Evolutionary conservation across 2,888 invertebrate species (phyloP).

Genomic region (Sinohyriopsis cumingii): DNA sequence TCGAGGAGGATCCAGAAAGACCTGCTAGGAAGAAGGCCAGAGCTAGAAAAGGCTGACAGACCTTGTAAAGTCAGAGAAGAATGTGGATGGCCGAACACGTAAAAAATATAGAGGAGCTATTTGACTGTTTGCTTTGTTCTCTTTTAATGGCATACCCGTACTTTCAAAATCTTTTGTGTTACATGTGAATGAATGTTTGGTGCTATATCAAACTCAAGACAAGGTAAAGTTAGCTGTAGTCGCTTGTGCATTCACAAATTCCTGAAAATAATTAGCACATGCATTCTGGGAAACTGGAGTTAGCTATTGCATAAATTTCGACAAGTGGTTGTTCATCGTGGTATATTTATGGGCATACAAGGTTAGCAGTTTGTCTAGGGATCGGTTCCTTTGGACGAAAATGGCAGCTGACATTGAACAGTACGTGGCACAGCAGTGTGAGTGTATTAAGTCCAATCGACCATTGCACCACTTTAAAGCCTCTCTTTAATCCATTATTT

Average conservation of each 20-base stretch:
- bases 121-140: constrained; percentile 3
- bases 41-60: not conserved
- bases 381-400: constrained; percentile 33
- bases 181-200: constrained; percentile 9
- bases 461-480: constrained; percentile 10
- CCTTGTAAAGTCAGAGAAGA: constrained; percentile 3
- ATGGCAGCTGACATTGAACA: constrained; percentile 23
- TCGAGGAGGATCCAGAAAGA: not conserved
- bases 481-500: constrained; percentile 17
- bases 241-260: constrained; percentile 3
- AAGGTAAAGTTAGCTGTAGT: constrained; percentile 7
- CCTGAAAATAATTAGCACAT: constrained; percentile 15
- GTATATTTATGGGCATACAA: constrained; percentile 29
- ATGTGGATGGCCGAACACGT: constrained; percentile 12
- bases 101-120: constrained; percentile 8
- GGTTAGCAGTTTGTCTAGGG: constrained; percentile 17
- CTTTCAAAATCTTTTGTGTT: constrained; percentile 19
- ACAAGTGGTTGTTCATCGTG: constrained; percentile 16
- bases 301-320: constrained; percentile 13
- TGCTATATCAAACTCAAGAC: constrained; percentile 10
- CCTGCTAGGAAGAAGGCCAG: not conserved
- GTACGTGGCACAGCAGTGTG: constrained; percentile 17
- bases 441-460: constrained; percentile 20
- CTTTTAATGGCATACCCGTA: constrained; percentile 18
- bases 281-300: constrained; percentile 13